Percentiles rank a stretch among this genome's conserved stretches.
Evolutionary conservation across 2,888 invertebrate genomes (phyloP).

Genomic region (Drosophila acutilabella): DNA sequence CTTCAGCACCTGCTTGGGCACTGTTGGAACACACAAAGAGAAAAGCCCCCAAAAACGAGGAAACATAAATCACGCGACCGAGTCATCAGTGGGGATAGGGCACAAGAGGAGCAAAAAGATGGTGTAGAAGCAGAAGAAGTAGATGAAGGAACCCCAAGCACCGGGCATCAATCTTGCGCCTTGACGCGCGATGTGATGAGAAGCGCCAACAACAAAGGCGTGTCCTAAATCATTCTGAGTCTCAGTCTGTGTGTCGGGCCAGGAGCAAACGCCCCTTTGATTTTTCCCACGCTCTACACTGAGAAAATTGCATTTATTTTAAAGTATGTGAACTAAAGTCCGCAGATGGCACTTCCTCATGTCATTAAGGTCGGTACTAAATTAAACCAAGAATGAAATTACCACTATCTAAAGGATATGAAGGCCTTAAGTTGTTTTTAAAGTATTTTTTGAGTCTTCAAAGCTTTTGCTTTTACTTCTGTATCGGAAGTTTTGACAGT

Average conservation of each 20-base stretch:
- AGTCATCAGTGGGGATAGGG: constrained; percentile 31
- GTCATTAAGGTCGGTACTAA: no score
- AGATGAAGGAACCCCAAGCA: constrained; percentile 35
- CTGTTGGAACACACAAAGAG: constrained; percentile 85
- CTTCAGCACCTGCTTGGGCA: constrained; percentile 93
- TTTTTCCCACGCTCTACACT: constrained; percentile 27
- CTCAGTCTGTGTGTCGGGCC: constrained; percentile 35
- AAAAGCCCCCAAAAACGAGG: constrained; percentile 44
- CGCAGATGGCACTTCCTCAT: no score
- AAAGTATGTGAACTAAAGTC: background rate
- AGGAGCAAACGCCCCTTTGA: constrained; percentile 39
- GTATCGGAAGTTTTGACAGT: no score
- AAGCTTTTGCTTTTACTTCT: no score
- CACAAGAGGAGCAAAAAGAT: background rate
- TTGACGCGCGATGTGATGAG: constrained; percentile 34
- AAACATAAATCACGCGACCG: constrained; percentile 55
- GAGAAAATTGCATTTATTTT: background rate
- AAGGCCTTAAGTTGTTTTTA: no score
- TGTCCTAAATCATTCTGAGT: constrained; percentile 57
- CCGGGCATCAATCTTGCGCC: constrained; percentile 46
- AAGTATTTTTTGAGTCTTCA: no score
- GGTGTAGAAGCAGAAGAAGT: background rate
- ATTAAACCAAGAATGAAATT: no score
- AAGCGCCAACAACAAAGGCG: constrained; percentile 53
- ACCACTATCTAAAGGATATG: no score